A percentile compares a stretch with the other conserved stretches of the same genome.
Conservation (phyloP, 2,888 invertebrate genomes). For the Hypercompe scribonia region DNA sequence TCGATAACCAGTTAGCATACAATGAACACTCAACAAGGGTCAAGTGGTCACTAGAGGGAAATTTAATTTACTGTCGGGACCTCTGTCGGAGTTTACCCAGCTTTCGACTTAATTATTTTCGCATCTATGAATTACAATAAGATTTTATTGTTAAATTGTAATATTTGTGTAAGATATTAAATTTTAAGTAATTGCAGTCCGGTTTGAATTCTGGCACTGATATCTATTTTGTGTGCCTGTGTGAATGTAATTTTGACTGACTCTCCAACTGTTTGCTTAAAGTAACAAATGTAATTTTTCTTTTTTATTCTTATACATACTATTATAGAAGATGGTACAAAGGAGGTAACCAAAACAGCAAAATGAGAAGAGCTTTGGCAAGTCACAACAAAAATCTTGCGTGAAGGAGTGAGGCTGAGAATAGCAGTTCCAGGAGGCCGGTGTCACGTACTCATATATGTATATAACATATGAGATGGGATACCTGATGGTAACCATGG, state of each 20-base stretch:
- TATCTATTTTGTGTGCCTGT: background rate
- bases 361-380: too few relatives aligned
- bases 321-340: too few relatives aligned
- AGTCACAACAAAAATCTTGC: too few relatives aligned
- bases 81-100: constrained; percentile 58
- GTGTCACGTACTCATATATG: too few relatives aligned
- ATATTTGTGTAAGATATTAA: constrained; percentile 16
- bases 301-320: too few relatives aligned
- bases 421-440: too few relatives aligned
- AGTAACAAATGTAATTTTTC: too few relatives aligned
- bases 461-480: too few relatives aligned
- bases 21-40: constrained; percentile 70
- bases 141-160: constrained; percentile 43
- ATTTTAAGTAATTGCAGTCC: background rate
- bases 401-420: too few relatives aligned
- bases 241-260: background rate
- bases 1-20: constrained; percentile 71
- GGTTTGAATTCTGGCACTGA: background rate
- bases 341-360: too few relatives aligned
- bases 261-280: too few relatives aligned
- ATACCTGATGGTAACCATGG: too few relatives aligned
- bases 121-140: constrained; percentile 65
- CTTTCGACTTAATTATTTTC: constrained; percentile 72
- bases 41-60: constrained; percentile 71
- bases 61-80: constrained; percentile 72